These are phyloP conservation scores for Cacoxenus indagator DNA, from an alignment of 2,888 invertebrate species.

Conservation along the genomic window DNA sequence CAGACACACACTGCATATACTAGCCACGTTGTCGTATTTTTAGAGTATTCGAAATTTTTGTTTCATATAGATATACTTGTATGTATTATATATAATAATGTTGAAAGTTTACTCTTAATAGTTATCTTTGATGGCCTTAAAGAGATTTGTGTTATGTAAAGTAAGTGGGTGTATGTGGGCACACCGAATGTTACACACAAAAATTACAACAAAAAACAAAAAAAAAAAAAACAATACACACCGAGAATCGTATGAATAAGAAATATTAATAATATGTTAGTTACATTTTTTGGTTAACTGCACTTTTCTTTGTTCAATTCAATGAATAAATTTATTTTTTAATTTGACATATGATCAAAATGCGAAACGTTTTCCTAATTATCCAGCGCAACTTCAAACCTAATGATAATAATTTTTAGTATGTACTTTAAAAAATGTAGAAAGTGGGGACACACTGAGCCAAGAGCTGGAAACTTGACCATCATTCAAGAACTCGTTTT, in stretches of 20 bases:
- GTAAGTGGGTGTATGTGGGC: slow-evolving; percentile 31
- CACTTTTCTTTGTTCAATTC: slow-evolving; percentile 14
- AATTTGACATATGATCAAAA: slow-evolving; percentile 20
- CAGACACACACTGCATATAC: too few relatives aligned
- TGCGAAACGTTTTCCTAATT: slow-evolving; percentile 36
- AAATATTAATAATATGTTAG: slow-evolving; percentile 37
- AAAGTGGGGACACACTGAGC: not conserved
- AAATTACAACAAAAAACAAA: slow-evolving; percentile 19
- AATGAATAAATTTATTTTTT: slow-evolving; percentile 5
- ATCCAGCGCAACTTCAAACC: slow-evolving; percentile 47
- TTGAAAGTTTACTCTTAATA: too few relatives aligned
- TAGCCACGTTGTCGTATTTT: too few relatives aligned
- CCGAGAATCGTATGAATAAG: slow-evolving; percentile 37
- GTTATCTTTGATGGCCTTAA: slow-evolving; percentile 8
- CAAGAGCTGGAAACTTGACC: not conserved
- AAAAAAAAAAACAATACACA: slow-evolving; percentile 28
- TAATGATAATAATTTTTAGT: slow-evolving; percentile 42
- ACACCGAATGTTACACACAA: not conserved
- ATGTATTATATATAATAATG: too few relatives aligned
- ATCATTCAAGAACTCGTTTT: too few relatives aligned
- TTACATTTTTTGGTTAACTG: slow-evolving; percentile 19
- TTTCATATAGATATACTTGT: too few relatives aligned
- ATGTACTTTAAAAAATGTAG: not conserved
- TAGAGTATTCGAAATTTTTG: too few relatives aligned
- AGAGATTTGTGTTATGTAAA: slow-evolving; percentile 33